phyloP scores from a whole-genome alignment of 2,888 invertebrate species.

The Apantesis nais region DNA sequence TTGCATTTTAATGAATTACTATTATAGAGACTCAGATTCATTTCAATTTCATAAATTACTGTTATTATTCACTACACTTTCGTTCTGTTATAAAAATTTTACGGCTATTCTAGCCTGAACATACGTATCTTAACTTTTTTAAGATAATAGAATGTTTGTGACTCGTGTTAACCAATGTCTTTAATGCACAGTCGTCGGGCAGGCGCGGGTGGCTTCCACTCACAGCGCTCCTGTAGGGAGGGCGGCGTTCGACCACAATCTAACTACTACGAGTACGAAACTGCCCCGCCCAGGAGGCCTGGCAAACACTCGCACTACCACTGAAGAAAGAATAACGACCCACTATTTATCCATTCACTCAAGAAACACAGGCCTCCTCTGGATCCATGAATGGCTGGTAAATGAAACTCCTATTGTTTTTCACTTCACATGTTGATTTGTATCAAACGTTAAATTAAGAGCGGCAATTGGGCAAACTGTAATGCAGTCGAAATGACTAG shows the following conservation, averaged over 20 bases:
- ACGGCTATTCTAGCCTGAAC: too few relatives aligned
- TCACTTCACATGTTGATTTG: slow-evolving; percentile 24
- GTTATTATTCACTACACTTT: too few relatives aligned
- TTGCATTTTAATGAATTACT: neutral
- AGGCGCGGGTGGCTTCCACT: slow-evolving; percentile 82
- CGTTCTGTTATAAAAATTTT: too few relatives aligned
- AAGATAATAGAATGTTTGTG: neutral
- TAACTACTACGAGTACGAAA: slow-evolving; percentile 94
- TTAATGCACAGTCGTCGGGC: slow-evolving; percentile 70
- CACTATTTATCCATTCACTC: slow-evolving; percentile 17
- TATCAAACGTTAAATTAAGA: neutral
- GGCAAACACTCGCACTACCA: slow-evolving; percentile 83
- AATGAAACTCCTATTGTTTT: slow-evolving; percentile 23
- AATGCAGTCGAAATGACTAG: neutral
- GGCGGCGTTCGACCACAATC: slow-evolving; percentile 89
- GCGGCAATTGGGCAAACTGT: neutral
- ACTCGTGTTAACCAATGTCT: slow-evolving; percentile 23
- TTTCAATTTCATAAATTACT: too few relatives aligned
- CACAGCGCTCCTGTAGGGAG: slow-evolving; percentile 87
- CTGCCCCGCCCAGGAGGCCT: slow-evolving; percentile 85
- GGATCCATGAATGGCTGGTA: slow-evolving; percentile 25
- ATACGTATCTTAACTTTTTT: too few relatives aligned
- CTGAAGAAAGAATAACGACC: slow-evolving; percentile 60
- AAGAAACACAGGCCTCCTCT: slow-evolving; percentile 40
- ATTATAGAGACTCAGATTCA: neutral